Base-by-base conservation (phyloP, 2,797 vertebrate species). In the Danio tinwini region DNA sequence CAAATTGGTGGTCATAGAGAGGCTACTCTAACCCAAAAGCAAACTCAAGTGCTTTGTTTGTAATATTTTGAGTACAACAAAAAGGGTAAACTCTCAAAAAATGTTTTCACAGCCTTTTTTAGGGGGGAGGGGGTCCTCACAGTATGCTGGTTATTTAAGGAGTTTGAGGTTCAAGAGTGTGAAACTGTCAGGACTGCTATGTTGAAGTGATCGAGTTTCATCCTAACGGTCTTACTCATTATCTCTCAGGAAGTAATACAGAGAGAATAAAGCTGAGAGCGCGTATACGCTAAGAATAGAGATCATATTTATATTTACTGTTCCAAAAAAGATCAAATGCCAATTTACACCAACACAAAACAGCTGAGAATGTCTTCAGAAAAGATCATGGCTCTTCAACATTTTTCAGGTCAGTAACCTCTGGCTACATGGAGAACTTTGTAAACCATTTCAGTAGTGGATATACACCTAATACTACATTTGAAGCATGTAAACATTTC, bases 151-250 rank as follows among this genome's bases (percentile, higher is more conserved):
- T 21, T 17, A 11, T 75, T 14, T 5, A 0, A 12, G 37, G 49
- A 45, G 14, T 17, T 55, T 16, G 11, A 65, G 58, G 69, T 56
- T 71, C 44, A 29, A 40, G 42, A 29, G 50, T 6, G 55, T 62
- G 19, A 62, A 63, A 49, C 10, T 42, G 69, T 19, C 65, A 65
- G 55, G 76, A 53, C 13, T 74, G 61, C 2, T 13, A 45, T 63
- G 37, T 73, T 14, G 21, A 44, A 17, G 14, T 19, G 16, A 49
- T 84, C 69, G 17, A 21, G 71, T 82, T 82, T 72, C 81, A 83
- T 21, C 53, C 21, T 77, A 73, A 84, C 77, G 68, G 13, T 62
- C 77, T 82, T 49, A 82, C 61, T 21, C 29, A 64, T 61, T 70
- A 79, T 55, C 64, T 63, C 10, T 40, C 63, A 56, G 45, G 17